Conservation (phyloP, 2,113 vertebrate genomes). For the Scomber japonicus region DNA sequence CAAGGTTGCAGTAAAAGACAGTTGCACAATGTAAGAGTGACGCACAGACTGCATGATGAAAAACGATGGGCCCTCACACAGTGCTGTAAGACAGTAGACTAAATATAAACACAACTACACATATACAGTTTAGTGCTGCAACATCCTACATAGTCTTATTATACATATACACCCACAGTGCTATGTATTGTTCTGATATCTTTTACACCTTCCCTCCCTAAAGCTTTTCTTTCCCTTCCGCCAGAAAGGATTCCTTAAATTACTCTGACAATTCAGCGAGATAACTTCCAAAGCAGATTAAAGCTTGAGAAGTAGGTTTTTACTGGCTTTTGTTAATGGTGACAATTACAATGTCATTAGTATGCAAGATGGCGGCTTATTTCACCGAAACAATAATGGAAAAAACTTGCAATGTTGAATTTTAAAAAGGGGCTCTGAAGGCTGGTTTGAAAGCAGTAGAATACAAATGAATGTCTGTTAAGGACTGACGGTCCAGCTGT, state of each 20-base stretch:
- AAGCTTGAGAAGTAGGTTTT: conserved; percentile 28
- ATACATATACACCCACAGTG: not conserved
- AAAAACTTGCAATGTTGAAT: conserved; percentile 18
- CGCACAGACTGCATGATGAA: not conserved
- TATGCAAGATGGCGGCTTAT: conserved; percentile 50
- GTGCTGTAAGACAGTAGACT: conserved; percentile 43
- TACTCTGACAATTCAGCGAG: conserved; percentile 1
- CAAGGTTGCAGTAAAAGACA: too few species aligned
- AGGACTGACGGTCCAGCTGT: not conserved
- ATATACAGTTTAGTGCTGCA: conserved; percentile 25
- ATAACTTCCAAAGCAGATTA: conserved; percentile 47
- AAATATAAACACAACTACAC: conserved; percentile 38
- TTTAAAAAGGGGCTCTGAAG: not conserved
- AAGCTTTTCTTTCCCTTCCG: conserved; percentile 7
- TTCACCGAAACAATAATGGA: conserved; percentile 39
- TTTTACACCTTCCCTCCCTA: not conserved
- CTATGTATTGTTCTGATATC: conserved; percentile 2
- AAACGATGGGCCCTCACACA: conserved; percentile 25
- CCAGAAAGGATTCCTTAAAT: conserved; percentile 25
- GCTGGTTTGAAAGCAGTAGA: conserved; percentile 19
- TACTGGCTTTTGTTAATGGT: conserved; percentile 45
- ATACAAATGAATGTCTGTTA: conserved; percentile 52
- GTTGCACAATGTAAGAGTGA: not conserved
- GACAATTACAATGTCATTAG: conserved; percentile 59
- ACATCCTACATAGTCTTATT: not conserved